These are phyloP conservation scores for Marmota flaviventris DNA, from an alignment of 2,113 vertebrate species.

Conservation along the genomic window DNA sequence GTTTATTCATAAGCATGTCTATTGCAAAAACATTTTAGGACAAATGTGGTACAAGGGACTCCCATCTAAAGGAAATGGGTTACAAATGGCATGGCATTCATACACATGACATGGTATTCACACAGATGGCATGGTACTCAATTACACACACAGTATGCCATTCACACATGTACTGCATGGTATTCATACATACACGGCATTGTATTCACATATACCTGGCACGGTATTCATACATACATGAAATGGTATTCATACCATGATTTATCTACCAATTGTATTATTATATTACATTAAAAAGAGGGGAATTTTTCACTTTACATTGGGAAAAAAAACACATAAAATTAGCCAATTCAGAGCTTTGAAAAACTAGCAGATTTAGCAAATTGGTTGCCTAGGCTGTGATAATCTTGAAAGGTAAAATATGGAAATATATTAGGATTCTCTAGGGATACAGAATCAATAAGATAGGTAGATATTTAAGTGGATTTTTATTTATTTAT, in stretches of 20 bases:
- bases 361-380: background rate
- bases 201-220: too few relatives aligned
- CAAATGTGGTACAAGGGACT: background rate
- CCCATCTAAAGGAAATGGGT: background rate
- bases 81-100: background rate
- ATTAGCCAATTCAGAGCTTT: too few relatives aligned
- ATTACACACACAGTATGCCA: too few relatives aligned
- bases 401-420: background rate
- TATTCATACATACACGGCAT: too few relatives aligned
- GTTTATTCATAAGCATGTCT: background rate
- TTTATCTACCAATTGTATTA: background rate
- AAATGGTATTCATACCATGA: background rate
- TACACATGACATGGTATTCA: too few relatives aligned
- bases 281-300: background rate
- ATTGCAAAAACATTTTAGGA: background rate
- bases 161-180: too few relatives aligned
- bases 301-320: background rate
- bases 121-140: too few relatives aligned
- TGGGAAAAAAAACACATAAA: background rate
- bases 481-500: background rate
- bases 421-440: background rate
- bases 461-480: background rate
- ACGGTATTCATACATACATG: too few relatives aligned
- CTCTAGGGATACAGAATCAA: background rate
- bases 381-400: background rate